phyloP scores from a whole-genome alignment of 2,113 vertebrate species.

The Emydocephalus ijimae region DNA sequence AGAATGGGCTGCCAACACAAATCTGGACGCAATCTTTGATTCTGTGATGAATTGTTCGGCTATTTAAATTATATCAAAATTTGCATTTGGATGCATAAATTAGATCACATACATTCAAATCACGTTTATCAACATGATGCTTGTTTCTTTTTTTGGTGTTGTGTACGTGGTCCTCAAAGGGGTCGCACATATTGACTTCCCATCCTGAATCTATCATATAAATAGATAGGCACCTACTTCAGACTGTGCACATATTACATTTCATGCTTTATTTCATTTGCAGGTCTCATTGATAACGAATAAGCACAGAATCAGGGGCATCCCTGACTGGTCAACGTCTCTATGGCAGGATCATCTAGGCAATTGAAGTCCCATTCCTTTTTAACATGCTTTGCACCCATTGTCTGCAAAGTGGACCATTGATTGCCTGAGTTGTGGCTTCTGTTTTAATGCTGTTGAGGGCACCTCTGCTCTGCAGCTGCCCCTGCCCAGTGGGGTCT shows the following conservation, averaged over 20 bases:
- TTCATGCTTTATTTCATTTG: not conserved
- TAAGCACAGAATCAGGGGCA: not conserved
- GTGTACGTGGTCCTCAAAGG: not conserved
- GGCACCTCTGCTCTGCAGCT: not conserved
- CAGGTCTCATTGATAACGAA: not conserved
- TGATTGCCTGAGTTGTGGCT: not conserved
- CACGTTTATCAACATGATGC: not conserved
- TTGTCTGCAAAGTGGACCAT: not conserved
- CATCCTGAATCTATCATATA: too few relatives aligned
- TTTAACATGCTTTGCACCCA: not conserved
- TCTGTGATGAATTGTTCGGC: not conserved
- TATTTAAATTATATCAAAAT: not conserved
- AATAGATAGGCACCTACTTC: not conserved
- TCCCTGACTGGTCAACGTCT: not conserved
- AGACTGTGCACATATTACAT: not conserved
- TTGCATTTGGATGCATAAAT: not conserved
- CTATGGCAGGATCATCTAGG: not conserved
- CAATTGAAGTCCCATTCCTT: not conserved
- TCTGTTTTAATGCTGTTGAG: not conserved
- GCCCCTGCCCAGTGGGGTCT: not conserved
- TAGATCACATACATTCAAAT: not conserved
- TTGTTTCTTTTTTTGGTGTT: not conserved
- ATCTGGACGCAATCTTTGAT: not conserved
- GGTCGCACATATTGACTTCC: not conserved
- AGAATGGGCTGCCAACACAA: not conserved